Conservation (phyloP, 2,888 invertebrate species). For the Bombylius major region DNA sequence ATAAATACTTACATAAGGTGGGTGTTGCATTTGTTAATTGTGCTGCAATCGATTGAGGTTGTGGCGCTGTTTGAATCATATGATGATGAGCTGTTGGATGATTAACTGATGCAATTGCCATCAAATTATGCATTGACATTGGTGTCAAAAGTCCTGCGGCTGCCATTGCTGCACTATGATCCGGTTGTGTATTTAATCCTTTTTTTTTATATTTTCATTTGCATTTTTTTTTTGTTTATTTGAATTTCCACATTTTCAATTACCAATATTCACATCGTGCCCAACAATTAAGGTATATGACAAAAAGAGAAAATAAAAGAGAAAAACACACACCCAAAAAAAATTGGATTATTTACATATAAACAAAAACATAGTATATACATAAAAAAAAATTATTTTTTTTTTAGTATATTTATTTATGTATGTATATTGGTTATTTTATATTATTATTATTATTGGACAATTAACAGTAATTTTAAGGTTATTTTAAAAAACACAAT, state of each 20-base stretch:
- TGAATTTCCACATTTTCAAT: neutral
- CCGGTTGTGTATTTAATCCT: conserved; percentile 39
- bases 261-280: too few relatives aligned
- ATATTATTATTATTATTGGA: too few relatives aligned
- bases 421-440: too few relatives aligned
- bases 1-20: conserved; percentile 34
- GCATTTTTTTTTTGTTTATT: conserved; percentile 12
- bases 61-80: neutral
- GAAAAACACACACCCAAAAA: conserved; percentile 35
- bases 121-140: conserved; percentile 83
- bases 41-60: conserved; percentile 31
- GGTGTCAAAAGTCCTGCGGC: conserved; percentile 49
- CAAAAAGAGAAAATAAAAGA: conserved; percentile 6
- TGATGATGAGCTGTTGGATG: conserved; percentile 2
- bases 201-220: conserved; percentile 18
- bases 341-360: conserved; percentile 36
- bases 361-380: conserved; percentile 22
- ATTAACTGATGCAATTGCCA: conserved; percentile 53
- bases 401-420: too few relatives aligned
- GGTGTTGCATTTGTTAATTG: conserved; percentile 30
- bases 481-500: too few relatives aligned
- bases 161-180: conserved; percentile 35
- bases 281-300: neutral
- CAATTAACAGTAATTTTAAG: too few relatives aligned
- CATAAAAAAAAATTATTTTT: neutral